A percentile compares a stretch with the other conserved stretches of the same genome.
phyloP scores from a whole-genome alignment of 2,888 invertebrate genomes.

The Schizotus pectinicornis region DNA sequence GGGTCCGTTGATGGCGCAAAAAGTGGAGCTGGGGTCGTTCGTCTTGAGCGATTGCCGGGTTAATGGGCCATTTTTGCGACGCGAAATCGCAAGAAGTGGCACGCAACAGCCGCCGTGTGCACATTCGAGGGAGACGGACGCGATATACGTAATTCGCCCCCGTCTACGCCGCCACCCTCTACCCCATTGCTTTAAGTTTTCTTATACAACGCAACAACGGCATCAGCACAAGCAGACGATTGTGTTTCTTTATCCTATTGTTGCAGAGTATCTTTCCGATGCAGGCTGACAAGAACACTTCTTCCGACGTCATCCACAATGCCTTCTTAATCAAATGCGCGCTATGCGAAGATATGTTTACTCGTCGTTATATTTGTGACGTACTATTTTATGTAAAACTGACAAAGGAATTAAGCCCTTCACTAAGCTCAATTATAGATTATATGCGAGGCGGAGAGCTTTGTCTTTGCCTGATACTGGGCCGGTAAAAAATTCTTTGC shows the following conservation, averaged over 20 bases:
- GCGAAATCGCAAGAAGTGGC: too few species aligned
- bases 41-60: too few species aligned
- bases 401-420: conserved; percentile 41
- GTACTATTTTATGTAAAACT: conserved; percentile 45
- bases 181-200: conserved; percentile 35
- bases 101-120: too few species aligned
- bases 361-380: conserved; percentile 51
- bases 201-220: conserved; percentile 35
- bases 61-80: too few species aligned
- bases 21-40: too few species aligned
- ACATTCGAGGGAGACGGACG: too few species aligned
- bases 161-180: neutral
- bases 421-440: conserved; percentile 40
- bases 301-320: conserved; percentile 55
- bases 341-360: conserved; percentile 51
- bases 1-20: too few species aligned
- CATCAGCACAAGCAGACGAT: conserved; percentile 33
- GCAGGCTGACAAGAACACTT: conserved; percentile 59
- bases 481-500: conserved; percentile 11
- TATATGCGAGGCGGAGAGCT: conserved; percentile 34
- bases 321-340: conserved; percentile 55
- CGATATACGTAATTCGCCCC: too few species aligned
- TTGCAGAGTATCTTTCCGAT: conserved; percentile 56
- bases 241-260: conserved; percentile 53
- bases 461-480: conserved; percentile 28